phyloP scores from a whole-genome alignment of 2,113 vertebrate genomes.

The Ailurus styani region DNA sequence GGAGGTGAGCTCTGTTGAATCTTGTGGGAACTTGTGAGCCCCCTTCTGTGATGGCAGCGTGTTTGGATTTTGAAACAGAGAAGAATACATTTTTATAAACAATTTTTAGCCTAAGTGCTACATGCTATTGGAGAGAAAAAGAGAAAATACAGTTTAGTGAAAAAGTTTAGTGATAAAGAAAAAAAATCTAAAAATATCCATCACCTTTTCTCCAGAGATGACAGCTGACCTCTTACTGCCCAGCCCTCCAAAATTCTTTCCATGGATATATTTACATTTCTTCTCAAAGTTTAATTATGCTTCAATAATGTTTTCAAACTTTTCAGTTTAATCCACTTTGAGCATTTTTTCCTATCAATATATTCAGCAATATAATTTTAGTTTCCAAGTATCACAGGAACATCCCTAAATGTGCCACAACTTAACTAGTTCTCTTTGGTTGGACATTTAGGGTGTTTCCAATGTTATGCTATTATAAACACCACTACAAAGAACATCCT shows the following conservation, averaged over 20 bases:
- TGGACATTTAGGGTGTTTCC: slow-evolving; percentile 57
- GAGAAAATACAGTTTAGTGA: not conserved
- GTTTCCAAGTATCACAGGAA: not conserved
- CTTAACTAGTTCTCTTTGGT: not conserved
- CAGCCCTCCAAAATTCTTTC: not conserved
- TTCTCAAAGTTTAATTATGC: not conserved
- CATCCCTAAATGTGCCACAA: not conserved
- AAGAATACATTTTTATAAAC: not conserved
- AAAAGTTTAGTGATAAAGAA: not conserved
- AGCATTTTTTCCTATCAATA: not conserved
- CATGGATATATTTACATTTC: not conserved
- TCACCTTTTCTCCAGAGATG: not conserved
- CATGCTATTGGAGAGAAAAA: not conserved
- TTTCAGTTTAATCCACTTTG: not conserved
- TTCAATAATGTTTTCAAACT: not conserved
- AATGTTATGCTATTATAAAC: not conserved
- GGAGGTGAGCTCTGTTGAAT: not conserved
- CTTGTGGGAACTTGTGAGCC: not conserved
- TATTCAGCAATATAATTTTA: not conserved
- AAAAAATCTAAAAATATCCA: not conserved
- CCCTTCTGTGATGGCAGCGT: not conserved
- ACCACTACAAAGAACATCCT: slow-evolving; percentile 27
- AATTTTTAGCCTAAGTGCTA: not conserved
- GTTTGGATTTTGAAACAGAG: not conserved
- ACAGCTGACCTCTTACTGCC: accelerated